Evolutionary conservation across 2,113 vertebrate species (phyloP).

Genomic region (Butorides virescens): DNA sequence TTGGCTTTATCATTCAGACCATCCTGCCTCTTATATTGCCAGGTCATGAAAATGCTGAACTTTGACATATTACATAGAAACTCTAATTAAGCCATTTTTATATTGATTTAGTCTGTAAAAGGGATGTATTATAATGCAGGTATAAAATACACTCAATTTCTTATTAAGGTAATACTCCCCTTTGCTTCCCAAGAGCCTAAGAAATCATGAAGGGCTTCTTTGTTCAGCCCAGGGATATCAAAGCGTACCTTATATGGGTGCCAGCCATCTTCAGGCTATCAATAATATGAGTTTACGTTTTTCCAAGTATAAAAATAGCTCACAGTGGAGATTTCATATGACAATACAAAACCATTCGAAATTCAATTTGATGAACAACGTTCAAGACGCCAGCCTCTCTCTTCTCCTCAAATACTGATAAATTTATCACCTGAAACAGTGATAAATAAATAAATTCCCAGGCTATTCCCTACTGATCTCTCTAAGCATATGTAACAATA

Average conservation of each 20-base stretch:
- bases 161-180: neutral
- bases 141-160: neutral
- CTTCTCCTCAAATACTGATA: neutral
- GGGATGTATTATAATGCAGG: neutral
- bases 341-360: neutral
- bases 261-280: neutral
- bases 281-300: neutral
- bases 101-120: neutral
- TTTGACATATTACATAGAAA: neutral
- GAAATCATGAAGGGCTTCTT: neutral
- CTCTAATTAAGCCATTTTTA: neutral
- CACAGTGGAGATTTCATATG: neutral
- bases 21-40: neutral
- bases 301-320: neutral
- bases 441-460: slow-evolving; percentile 53
- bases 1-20: neutral
- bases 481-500: slow-evolving; percentile 52
- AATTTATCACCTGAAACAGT: slow-evolving; percentile 16
- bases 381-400: neutral
- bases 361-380: slow-evolving; percentile 1
- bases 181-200: neutral
- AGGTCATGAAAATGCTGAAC: neutral
- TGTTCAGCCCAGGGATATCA: neutral
- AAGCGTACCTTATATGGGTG: neutral
- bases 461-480: slow-evolving; percentile 20